These are phyloP conservation scores for Tipula vernalis DNA, from an alignment of 2,888 invertebrate genomes.

Conservation along the genomic window DNA sequence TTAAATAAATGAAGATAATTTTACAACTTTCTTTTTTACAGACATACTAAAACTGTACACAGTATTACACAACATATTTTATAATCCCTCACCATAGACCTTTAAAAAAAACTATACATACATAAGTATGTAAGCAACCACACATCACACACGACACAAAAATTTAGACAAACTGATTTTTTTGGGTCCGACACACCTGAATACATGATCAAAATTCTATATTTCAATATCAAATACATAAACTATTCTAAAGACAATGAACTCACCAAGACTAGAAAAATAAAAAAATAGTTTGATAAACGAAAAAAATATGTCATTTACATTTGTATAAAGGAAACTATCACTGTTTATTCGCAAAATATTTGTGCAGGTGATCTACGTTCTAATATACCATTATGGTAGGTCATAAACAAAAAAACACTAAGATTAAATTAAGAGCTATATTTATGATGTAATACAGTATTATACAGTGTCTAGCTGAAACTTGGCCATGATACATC, in stretches of 20 bases:
- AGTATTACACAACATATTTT: neutral
- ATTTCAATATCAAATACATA: neutral
- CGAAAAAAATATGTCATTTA: neutral
- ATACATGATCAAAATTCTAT: neutral
- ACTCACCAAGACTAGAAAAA: neutral
- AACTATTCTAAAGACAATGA: neutral
- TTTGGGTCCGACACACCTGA: neutral
- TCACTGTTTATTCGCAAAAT: neutral
- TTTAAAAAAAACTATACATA: neutral
- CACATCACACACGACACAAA: neutral
- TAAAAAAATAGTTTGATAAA: neutral
- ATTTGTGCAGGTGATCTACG: neutral
- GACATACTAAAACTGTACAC: no score
- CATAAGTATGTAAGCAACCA: neutral
- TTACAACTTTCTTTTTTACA: neutral
- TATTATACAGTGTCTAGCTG: no score
- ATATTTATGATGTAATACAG: no score
- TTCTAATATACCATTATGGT: neutral
- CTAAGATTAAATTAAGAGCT: neutral
- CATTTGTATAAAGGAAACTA: neutral
- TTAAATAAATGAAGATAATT: neutral
- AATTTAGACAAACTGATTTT: neutral
- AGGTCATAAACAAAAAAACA: neutral
- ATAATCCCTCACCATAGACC: neutral
- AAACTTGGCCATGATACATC: neutral